Evolutionary conservation across 1,140 invertebrate genomes (phyloP).

Genomic region (Calliopsis andreniformis): DNA sequence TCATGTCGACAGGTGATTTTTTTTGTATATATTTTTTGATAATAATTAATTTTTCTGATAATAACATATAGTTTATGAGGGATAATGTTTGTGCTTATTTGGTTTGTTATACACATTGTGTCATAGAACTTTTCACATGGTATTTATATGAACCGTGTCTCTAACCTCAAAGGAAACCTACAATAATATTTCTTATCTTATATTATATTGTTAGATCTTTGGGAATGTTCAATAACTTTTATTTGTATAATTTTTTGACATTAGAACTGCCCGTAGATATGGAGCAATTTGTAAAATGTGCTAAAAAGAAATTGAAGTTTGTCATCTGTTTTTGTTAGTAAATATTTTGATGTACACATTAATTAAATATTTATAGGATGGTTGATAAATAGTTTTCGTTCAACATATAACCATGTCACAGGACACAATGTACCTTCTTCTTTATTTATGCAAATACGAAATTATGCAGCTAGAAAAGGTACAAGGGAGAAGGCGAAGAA

Average conservation of each 20-base stretch:
- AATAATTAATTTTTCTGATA: neutral
- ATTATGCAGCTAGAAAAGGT: conserved; percentile 88
- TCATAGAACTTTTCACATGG: neutral
- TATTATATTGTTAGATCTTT: too few relatives aligned
- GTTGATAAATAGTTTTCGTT: conserved; percentile 40
- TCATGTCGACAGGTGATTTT: conserved; percentile 18
- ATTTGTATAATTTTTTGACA: too few relatives aligned
- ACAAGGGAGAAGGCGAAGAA: conserved; percentile 87
- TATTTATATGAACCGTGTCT: neutral
- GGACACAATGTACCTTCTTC: conserved; percentile 20
- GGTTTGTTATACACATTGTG: neutral
- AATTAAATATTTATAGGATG: conserved; percentile 38
- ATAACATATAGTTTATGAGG: too few relatives aligned
- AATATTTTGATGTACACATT: too few relatives aligned
- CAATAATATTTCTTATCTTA: too few relatives aligned
- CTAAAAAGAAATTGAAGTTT: too few relatives aligned
- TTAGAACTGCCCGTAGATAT: too few relatives aligned
- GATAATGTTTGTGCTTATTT: neutral
- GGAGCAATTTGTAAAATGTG: too few relatives aligned
- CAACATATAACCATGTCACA: conserved; percentile 11
- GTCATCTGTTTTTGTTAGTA: too few relatives aligned
- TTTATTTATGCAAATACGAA: conserved; percentile 73
- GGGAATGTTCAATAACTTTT: too few relatives aligned
- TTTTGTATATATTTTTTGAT: neutral
- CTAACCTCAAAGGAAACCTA: conserved; percentile 2